Conservation (phyloP, 2,113 vertebrate genomes). For the Sporophila hypoxantha region DNA sequence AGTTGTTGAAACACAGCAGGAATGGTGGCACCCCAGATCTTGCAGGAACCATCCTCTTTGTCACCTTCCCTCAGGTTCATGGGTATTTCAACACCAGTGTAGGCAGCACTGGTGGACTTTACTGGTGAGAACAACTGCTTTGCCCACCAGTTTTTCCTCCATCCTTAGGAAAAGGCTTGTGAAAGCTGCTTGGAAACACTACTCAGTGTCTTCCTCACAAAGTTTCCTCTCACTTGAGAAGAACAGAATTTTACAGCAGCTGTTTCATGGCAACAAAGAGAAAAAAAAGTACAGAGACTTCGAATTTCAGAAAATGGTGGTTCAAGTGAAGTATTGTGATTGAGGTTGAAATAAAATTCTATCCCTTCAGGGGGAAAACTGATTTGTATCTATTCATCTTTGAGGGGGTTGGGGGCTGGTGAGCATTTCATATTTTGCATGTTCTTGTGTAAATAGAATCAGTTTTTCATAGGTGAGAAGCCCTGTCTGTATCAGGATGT, state of each 20-base stretch:
- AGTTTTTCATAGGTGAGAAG: neutral
- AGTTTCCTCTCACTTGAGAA: neutral
- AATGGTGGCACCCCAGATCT: neutral
- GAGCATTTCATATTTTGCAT: neutral
- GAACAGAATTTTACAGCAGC: neutral
- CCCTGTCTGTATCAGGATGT: fast-evolving
- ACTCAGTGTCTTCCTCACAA: neutral
- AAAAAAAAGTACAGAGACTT: neutral
- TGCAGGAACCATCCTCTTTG: neutral
- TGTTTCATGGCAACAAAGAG: neutral
- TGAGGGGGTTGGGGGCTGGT: fast-evolving
- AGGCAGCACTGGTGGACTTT: neutral
- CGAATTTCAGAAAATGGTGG: neutral
- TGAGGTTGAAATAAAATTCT: neutral
- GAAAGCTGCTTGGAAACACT: neutral
- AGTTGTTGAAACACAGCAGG: neutral
- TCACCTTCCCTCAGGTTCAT: neutral
- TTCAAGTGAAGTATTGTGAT: neutral
- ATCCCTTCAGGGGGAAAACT: neutral
- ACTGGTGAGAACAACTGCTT: neutral
- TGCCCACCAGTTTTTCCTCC: neutral
- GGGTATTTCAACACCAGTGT: neutral
- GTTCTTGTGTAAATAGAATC: neutral
- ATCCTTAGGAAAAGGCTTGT: neutral
- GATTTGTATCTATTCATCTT: neutral